Percentiles rank a stretch among this genome's conserved stretches.
Conservation (phyloP, 2,888 invertebrate genomes). For the Disparrhopalites patrizii region DNA sequence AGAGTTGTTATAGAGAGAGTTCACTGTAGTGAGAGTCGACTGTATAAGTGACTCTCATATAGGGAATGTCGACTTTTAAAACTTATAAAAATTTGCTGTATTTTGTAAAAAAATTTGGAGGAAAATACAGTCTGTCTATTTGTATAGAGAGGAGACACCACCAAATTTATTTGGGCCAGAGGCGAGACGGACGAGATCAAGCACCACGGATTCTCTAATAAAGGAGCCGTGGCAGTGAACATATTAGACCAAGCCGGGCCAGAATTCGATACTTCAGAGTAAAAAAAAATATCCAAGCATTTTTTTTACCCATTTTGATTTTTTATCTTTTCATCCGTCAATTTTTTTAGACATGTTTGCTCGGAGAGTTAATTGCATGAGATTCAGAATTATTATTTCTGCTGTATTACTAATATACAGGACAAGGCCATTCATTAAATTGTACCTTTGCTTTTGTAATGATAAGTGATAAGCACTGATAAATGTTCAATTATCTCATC, state of each 20-base stretch:
- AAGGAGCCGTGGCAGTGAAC: conserved; percentile 5
- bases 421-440: no score
- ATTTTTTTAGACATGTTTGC: no score
- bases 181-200: conserved; percentile 4
- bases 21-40: neutral
- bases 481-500: neutral
- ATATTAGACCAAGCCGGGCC: conserved; percentile 12
- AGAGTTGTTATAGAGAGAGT: no score
- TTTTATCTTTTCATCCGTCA: neutral
- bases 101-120: no score
- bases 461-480: neutral
- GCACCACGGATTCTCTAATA: conserved; percentile 13
- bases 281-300: neutral
- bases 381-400: no score
- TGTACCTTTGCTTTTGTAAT: no score
- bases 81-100: no score
- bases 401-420: neutral
- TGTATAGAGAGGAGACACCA: neutral
- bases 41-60: no score
- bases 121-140: neutral
- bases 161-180: conserved; percentile 23
- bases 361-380: no score
- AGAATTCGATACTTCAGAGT: neutral
- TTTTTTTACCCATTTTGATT: no score
- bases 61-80: no score